Base-by-base conservation (phyloP, 2,113 vertebrate genomes). In the Aptenodytes forsteri region DNA sequence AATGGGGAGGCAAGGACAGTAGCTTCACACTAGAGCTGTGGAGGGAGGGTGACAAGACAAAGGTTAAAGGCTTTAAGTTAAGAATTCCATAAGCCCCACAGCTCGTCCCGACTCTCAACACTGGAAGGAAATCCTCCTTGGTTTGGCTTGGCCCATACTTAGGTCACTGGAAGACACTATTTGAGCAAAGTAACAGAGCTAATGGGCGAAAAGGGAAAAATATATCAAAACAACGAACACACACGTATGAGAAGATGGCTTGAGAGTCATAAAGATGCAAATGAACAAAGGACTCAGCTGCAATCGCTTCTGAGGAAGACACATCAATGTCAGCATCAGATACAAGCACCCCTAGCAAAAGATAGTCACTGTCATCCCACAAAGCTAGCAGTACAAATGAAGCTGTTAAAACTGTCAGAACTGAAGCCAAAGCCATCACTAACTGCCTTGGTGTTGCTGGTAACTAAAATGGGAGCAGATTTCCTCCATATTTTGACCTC, bases 371-470 rank as follows among this genome's bases (percentile, higher is more conserved):
- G 92, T 87, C 89, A 89, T 62, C 65, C 83, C 76, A 94, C 72
- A 94, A 86, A 90, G 52, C 42, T 87, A 82, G 38, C 83, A 92
- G 80, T 47, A 80, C 71, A 87, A 81, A 89, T 50, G 79, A 93
- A 93, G 55, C 76, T 92, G 92, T 50, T 92, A 71, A 95, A 92
- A 62, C 66, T 93, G 92, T 94, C 88, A 92, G 90, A 90, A 95
- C 69, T 5, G 2, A 64, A 95, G 96, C 90, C 96, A 95, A 75
- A 13, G 4, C 55, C 3, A 9, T 81, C 90, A 52, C 65, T 92
- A 55, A 44, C 38, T 62, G 59, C 85, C 69, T 90, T 0, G 0
- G 59, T 75, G 72, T 75, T 94, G 65, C 49, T 89, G 62, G 76
- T n/a, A 88, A 61, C 79, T 94, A 83, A 97, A 96, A 88, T 30